Conservation (phyloP, 2,797 vertebrate species). For the Neosilurus hyrtlii region DNA sequence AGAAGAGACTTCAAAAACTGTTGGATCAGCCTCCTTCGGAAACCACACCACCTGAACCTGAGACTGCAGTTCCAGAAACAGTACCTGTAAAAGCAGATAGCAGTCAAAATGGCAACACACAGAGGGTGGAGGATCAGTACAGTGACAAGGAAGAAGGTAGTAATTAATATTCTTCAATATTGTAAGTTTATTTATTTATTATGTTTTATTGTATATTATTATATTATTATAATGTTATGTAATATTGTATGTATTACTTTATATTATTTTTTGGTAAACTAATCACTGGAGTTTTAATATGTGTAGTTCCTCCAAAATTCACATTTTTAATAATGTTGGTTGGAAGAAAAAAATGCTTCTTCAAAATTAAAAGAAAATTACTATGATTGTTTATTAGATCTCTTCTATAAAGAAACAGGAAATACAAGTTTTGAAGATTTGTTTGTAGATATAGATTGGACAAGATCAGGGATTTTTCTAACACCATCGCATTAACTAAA, state of each 20-base stretch:
- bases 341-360: background rate
- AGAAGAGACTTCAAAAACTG: constrained; percentile 88
- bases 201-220: too few species aligned
- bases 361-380: background rate
- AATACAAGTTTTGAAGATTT: background rate
- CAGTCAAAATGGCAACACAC: constrained; percentile 86
- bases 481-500: background rate
- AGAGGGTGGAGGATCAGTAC: constrained; percentile 80
- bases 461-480: background rate
- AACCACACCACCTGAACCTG: constrained; percentile 54
- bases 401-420: background rate
- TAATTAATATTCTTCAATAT: constrained; percentile 10
- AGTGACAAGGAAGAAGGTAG: constrained; percentile 95
- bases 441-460: background rate
- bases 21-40: constrained; percentile 73
- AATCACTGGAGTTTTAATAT: background rate
- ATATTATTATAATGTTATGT: too few species aligned
- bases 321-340: background rate
- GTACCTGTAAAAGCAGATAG: constrained; percentile 75
- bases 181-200: background rate
- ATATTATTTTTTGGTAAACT: too few species aligned
- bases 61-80: constrained; percentile 63
- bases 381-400: background rate
- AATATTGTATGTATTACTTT: too few species aligned
- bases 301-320: background rate